Conservation (phyloP, 2,113 vertebrate species). For the Elachura formosa region DNA sequence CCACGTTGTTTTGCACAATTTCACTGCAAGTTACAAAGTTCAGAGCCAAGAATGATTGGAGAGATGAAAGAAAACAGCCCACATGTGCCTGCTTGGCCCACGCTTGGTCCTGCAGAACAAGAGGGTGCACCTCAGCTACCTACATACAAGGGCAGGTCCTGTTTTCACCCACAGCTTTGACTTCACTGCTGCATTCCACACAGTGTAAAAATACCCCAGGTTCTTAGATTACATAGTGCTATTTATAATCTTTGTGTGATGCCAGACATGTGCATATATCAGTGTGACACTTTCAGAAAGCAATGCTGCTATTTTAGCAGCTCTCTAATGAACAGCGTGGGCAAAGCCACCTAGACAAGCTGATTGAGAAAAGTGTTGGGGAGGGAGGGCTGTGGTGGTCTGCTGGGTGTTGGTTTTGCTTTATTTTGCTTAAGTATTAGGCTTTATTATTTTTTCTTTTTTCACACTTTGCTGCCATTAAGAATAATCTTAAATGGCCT, state of each 20-base stretch:
- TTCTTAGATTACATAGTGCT: neutral
- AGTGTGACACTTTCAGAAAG: conserved; percentile 20
- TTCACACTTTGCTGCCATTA: conserved; percentile 15
- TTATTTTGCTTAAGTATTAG: neutral
- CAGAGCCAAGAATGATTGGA: neutral
- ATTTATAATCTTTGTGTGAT: conserved; percentile 52
- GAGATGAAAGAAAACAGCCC: neutral
- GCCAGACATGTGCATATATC: conserved; percentile 49
- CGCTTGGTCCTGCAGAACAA: neutral
- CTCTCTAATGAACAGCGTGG: conserved; percentile 27
- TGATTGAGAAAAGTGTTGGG: neutral
- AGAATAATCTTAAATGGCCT: conserved; percentile 51
- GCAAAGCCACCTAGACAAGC: conserved; percentile 24
- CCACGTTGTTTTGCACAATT: neutral
- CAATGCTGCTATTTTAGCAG: conserved; percentile 50
- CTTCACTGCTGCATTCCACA: neutral
- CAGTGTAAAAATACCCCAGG: neutral
- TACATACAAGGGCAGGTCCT: neutral
- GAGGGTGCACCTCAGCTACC: neutral
- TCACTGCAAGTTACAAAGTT: neutral
- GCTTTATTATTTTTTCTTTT: neutral
- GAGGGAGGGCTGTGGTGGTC: neutral
- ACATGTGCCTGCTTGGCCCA: neutral
- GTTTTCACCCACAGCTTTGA: neutral
- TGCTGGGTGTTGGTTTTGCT: neutral